Percentiles rank a stretch among this genome's conserved stretches.
These are phyloP conservation scores for Australoheros scitulus DNA, from an alignment of 2,113 vertebrate genomes.

Conservation along the genomic window DNA sequence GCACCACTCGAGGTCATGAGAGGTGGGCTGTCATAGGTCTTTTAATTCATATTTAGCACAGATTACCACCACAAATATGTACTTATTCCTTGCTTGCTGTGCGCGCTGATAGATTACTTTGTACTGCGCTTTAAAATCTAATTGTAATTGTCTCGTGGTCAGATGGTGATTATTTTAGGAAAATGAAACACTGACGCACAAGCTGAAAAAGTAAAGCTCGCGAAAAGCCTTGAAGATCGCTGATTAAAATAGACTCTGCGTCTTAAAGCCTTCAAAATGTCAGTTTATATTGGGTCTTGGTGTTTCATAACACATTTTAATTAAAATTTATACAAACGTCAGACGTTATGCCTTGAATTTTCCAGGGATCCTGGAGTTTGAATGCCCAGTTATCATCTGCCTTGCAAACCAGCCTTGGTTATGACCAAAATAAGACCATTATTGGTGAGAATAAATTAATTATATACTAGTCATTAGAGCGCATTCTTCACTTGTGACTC, in stretches of 20 bases:
- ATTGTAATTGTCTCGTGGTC: neutral
- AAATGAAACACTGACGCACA: no score
- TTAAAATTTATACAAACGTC: neutral
- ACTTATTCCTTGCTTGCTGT: neutral
- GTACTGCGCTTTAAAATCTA: neutral
- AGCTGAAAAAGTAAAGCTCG: no score
- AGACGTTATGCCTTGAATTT: neutral
- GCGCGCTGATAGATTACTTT: neutral
- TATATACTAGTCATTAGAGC: neutral
- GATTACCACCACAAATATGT: neutral
- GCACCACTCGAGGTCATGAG: neutral
- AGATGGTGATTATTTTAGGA: slow-evolving; percentile 5
- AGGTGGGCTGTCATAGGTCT: neutral
- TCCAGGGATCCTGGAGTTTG: neutral
- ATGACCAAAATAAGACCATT: neutral
- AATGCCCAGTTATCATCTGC: neutral
- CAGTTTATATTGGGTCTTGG: neutral
- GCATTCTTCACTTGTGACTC: neutral
- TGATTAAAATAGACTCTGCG: neutral
- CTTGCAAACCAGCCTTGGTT: neutral
- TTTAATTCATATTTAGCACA: neutral
- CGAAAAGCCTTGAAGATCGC: neutral
- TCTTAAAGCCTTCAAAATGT: neutral
- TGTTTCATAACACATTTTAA: neutral
- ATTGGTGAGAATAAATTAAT: neutral